Evolutionary conservation across 2,888 invertebrate genomes (phyloP), one percentile per base, ranked within the genome.

Genomic region (Mythimna ferrago): DNA sequence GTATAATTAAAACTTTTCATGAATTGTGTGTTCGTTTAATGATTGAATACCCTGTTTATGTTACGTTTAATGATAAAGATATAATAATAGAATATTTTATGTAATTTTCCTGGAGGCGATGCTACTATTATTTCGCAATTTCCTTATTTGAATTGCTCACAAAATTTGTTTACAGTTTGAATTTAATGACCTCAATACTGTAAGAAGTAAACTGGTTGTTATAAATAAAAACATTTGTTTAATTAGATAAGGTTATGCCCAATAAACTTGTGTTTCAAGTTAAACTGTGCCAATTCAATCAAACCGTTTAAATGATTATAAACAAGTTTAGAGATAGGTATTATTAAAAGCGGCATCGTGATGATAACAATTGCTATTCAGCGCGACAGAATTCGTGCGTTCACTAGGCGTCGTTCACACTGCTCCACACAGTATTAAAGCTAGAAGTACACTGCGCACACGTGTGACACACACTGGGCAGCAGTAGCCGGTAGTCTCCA

Each of bases 281-380:
- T 35, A 32, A 78, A 61, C 53, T 62, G 21, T 65, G 65, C 26
- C n/a, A 81, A 66, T 75, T 62, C 7, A 21, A 81, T 62, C 6
- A n/a, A 81, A 63, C 32, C 16, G 48, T 63, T 35, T 6, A 54
- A 14, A 56, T 14, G n/a, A 41, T 75, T 54, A 26, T 53, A 54
- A 58, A 67, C 58, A 54, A 58, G 53, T 74, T 66, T 62, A 62
- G 26, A 62, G 32, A 26, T 58, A 63, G 26, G 48, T 53, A 58
- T n/a, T 66, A n/a, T 26, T 60, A 35, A 61, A 51, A 32, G 53
- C 54, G 38, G 11, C 57, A 26, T 16, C 6, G 10, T 32, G 64
- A 74, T 68, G 5, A 32, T 26, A 66, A 54, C 58, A 66, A 35
- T 51, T 38, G 38, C 14, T 54, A 61, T 61, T 48, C 26, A 56